Conservation (phyloP, 2,888 invertebrate genomes). For the Plutella xylostella region DNA sequence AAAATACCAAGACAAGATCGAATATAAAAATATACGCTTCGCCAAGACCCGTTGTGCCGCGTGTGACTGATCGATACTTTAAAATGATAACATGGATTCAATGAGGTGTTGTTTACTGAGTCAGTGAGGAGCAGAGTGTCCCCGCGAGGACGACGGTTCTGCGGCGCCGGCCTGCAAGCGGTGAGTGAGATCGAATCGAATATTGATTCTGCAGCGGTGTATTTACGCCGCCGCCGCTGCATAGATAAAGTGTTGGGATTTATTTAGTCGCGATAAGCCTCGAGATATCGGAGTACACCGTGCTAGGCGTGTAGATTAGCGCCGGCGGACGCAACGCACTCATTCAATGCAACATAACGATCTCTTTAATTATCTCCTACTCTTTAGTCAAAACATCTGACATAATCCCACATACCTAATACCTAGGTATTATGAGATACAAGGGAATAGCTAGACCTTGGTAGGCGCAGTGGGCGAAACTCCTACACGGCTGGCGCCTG, state of each 20-base stretch:
- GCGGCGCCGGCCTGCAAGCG: slow-evolving; percentile 19
- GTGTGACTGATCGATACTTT: slow-evolving; percentile 68
- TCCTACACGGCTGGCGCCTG: too few species aligned
- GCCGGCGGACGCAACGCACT: too few species aligned
- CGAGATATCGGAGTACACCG: too few species aligned
- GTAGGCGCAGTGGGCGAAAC: too few species aligned
- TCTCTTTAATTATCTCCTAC: too few species aligned
- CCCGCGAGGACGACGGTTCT: slow-evolving; percentile 17
- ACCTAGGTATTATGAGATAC: too few species aligned
- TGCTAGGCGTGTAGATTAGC: too few species aligned
- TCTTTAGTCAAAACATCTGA: too few species aligned
- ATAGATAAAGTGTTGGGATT: slow-evolving; percentile 48
- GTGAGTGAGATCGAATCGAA: slow-evolving; percentile 40
- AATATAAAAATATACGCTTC: slow-evolving; percentile 66
- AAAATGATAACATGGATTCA: slow-evolving; percentile 69
- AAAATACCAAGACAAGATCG: slow-evolving; percentile 50
- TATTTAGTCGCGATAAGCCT: slow-evolving; percentile 51
- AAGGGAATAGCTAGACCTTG: too few species aligned
- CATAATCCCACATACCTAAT: too few species aligned
- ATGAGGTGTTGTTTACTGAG: slow-evolving; percentile 56
- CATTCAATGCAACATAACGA: too few species aligned
- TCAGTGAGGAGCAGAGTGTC: slow-evolving; percentile 34
- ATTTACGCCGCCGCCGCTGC: slow-evolving; percentile 30
- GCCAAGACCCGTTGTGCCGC: slow-evolving; percentile 50
- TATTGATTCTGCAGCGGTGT: slow-evolving; percentile 51